Base-by-base conservation (phyloP, 2,797 vertebrate species). In the Otolemur crassicaudatus region DNA sequence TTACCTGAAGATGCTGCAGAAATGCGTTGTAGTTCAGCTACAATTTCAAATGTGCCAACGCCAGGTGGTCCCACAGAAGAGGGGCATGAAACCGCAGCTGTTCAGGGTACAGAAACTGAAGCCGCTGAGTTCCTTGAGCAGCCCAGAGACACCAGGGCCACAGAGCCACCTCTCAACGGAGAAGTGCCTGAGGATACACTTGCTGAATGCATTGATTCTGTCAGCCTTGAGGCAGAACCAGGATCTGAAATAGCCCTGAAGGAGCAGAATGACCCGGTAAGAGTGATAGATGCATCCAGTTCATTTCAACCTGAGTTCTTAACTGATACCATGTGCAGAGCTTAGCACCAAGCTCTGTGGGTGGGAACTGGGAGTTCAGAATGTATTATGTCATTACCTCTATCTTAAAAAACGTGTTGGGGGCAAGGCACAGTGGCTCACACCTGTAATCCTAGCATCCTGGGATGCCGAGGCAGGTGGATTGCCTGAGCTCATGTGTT, bases 151-250 rank as follows among this genome's bases (percentile, higher is more conserved):
- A 8, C 72, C 6, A 1, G 58, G 16, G 70, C 93, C 83, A 4
- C 0, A 37, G 86, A 98, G 37, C 53, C 63, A 2, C 37, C 91
- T 72, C 87, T 84, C 86, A 94, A 23, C 7, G 90, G 92, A 95
- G 97, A 97, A 14, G 67, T 70, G 7, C 25, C 93, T 27, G 97
- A 97, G 84, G 97, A 87, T 0, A 0, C 56, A 7, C 89, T 96
- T 83, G 89, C 95, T 0, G 99, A 99, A 67, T 99, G 99, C 98
- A 98, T 97, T 97, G 99, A 99, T 94, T 98, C 99, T 0, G 99
- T 99, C 97, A 99, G 98, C 97, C 99, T 99, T n/a, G 99, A 99
- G 91, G 94, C 97, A 86, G 98, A 98, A 25, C 58, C 95, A 53
- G 97, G 97, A 92, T 89, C 97, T 19, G 98, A 98, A 93, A 97